A percentile compares a stretch with the other conserved stretches of the same genome.
Evolutionary conservation across 2,888 invertebrate species (phyloP).

Genomic region (Clistopyga incitator): DNA sequence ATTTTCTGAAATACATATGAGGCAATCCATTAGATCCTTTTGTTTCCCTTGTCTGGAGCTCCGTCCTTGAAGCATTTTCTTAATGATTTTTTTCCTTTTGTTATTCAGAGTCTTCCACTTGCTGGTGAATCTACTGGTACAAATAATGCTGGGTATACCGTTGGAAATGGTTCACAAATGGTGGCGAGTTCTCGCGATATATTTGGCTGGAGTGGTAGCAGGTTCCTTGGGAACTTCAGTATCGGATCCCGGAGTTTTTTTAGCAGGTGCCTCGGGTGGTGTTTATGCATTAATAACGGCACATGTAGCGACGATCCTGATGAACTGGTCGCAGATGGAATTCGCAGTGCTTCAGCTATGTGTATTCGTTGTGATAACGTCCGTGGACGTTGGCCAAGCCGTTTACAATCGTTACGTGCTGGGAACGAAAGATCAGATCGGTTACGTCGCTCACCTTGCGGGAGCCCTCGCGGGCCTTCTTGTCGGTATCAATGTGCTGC

Average conservation of each 20-base stretch:
- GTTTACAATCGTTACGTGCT: constrained; percentile 94
- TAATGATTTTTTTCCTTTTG: constrained; percentile 5
- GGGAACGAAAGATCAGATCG: constrained; percentile 91
- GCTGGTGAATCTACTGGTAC: constrained; percentile 95
- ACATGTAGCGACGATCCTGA: constrained; percentile 95
- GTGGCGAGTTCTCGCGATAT: constrained; percentile 95
- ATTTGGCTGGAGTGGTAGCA: constrained; percentile 93
- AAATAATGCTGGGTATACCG: constrained; percentile 96
- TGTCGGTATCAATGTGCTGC: constrained; percentile 93
- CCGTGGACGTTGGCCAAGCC: constrained; percentile 94
- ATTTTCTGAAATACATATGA: too few species aligned
- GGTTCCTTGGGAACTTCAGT: constrained; percentile 94
- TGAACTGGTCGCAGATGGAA: constrained; percentile 99
- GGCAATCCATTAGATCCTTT: background rate
- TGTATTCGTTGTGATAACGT: constrained; percentile 92
- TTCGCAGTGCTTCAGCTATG: constrained; percentile 94
- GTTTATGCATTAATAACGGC: constrained; percentile 97
- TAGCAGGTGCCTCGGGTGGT: constrained; percentile 98
- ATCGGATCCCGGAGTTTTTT: constrained; percentile 90
- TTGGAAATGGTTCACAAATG: constrained; percentile 98
- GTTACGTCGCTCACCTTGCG: constrained; percentile 97
- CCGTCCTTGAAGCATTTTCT: background rate
- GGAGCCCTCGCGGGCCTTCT: constrained; percentile 95
- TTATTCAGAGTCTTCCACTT: constrained; percentile 91
- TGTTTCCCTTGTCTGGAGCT: background rate